Percentiles rank a stretch among this genome's conserved stretches.
Evolutionary conservation across 2,888 invertebrate genomes (phyloP).

Genomic region (Sinhomidia bicolor): DNA sequence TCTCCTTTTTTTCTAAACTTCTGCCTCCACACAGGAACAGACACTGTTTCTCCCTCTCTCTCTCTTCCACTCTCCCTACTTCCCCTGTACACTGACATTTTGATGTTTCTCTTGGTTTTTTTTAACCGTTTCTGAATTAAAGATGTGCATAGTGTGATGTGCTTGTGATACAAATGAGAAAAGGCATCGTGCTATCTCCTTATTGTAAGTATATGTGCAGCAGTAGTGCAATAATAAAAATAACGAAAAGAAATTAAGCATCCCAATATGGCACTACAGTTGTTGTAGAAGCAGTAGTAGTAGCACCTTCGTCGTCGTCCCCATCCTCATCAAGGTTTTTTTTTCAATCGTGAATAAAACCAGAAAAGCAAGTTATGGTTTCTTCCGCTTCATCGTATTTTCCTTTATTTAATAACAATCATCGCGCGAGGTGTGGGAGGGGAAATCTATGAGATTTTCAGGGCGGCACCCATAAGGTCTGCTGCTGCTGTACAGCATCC

Average conservation of each 20-base stretch:
- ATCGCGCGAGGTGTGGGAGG: constrained; percentile 55
- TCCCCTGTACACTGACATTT: not conserved
- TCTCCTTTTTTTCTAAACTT: not conserved
- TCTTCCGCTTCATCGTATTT: constrained; percentile 62
- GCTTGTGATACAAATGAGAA: constrained; percentile 67
- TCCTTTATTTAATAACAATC: constrained; percentile 69
- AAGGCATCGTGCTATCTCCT: constrained; percentile 42
- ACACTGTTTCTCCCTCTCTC: constrained; percentile 5
- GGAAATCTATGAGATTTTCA: constrained; percentile 65
- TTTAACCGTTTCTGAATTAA: not conserved
- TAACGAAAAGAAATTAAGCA: not conserved
- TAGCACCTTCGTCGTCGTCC: not conserved
- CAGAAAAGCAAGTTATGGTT: constrained; percentile 43
- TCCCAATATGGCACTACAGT: not conserved
- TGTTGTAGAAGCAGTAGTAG: too few species aligned
- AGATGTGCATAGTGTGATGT: constrained; percentile 33
- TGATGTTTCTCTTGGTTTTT: constrained; percentile 9
- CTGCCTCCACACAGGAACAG: not conserved
- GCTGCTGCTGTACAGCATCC: constrained; percentile 29
- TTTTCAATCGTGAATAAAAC: constrained; percentile 62
- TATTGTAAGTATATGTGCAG: not conserved
- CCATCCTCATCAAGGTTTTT: constrained; percentile 38
- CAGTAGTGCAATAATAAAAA: constrained; percentile 20
- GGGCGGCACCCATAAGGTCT: constrained; percentile 59
- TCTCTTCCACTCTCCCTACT: not conserved